These are phyloP conservation scores for Balearica regulorum DNA, from an alignment of 2,797 vertebrate genomes.

Conservation along the genomic window DNA sequence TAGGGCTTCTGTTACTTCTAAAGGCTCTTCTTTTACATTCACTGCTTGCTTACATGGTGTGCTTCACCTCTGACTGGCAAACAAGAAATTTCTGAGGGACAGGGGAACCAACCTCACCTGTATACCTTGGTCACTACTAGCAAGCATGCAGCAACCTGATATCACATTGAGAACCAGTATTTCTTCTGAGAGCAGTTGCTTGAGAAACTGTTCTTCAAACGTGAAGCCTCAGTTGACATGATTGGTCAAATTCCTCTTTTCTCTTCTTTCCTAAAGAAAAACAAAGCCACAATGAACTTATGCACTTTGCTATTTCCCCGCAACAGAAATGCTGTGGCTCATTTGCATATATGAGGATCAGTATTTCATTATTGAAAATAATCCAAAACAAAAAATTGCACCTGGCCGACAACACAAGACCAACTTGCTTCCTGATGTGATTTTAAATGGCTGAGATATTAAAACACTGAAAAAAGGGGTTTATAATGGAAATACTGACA, in stretches of 20 bases:
- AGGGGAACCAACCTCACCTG: not conserved
- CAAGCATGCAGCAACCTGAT: not conserved
- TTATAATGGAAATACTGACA: slow-evolving; percentile 83
- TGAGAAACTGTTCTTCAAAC: not conserved
- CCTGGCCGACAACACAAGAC: slow-evolving; percentile 57
- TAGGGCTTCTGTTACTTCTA: not conserved
- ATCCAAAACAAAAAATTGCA: slow-evolving; percentile 30
- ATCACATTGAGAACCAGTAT: not conserved
- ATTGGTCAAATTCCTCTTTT: not conserved
- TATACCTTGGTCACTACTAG: not conserved
- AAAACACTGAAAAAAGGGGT: slow-evolving; percentile 78
- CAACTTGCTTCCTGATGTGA: slow-evolving; percentile 73
- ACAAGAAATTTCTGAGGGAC: not conserved
- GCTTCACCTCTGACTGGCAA: not conserved
- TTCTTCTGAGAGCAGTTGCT: not conserved
- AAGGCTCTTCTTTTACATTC: not conserved
- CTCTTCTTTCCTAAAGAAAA: not conserved
- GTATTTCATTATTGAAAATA: slow-evolving; percentile 45
- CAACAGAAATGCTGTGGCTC: not conserved
- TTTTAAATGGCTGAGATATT: slow-evolving; percentile 78
- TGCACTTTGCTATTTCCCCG: not conserved
- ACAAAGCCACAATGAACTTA: not conserved
- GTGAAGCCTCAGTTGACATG: not conserved
- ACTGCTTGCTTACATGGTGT: not conserved
- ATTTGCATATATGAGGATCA: slow-evolving; percentile 50